These are phyloP conservation scores for Cinclus cinclus DNA, from an alignment of 2,113 vertebrate species.

Conservation along the genomic window DNA sequence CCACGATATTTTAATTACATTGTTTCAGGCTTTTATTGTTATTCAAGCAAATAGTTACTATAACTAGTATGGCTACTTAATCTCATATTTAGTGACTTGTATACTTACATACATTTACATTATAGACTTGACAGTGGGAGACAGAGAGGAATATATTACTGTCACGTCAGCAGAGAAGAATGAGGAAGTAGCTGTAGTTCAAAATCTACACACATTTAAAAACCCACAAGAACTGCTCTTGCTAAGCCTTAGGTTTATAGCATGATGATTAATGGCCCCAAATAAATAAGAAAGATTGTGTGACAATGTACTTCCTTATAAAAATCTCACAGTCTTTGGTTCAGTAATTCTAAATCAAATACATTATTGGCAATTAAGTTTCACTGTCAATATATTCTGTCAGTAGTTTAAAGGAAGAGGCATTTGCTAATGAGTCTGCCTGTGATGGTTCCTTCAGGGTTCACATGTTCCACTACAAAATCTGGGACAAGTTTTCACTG, in stretches of 20 bases:
- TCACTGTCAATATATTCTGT: slow-evolving; percentile 10
- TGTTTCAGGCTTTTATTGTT: not conserved
- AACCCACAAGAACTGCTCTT: not conserved
- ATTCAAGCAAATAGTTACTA: not conserved
- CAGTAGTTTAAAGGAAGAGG: slow-evolving; percentile 33
- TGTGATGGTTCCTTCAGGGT: not conserved
- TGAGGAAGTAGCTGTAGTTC: not conserved
- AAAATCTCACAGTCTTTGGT: not conserved
- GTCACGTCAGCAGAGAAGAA: not conserved
- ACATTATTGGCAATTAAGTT: slow-evolving; percentile 32
- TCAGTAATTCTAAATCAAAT: slow-evolving; percentile 38
- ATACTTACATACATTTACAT: not conserved
- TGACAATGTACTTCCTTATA: not conserved
- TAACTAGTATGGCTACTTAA: not conserved
- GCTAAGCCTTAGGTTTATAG: not conserved
- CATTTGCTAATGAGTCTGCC: slow-evolving; percentile 14
- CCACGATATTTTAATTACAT: not conserved
- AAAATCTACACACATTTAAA: not conserved
- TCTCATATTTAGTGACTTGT: not conserved
- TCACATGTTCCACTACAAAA: not conserved
- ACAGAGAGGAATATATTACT: not conserved
- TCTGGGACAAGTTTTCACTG: not conserved
- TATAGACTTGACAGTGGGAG: not conserved
- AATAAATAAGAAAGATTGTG: slow-evolving; percentile 5
- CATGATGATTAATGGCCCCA: not conserved